phyloP scores from a whole-genome alignment of 2,113 vertebrate species.

The Hystrix cristata region DNA sequence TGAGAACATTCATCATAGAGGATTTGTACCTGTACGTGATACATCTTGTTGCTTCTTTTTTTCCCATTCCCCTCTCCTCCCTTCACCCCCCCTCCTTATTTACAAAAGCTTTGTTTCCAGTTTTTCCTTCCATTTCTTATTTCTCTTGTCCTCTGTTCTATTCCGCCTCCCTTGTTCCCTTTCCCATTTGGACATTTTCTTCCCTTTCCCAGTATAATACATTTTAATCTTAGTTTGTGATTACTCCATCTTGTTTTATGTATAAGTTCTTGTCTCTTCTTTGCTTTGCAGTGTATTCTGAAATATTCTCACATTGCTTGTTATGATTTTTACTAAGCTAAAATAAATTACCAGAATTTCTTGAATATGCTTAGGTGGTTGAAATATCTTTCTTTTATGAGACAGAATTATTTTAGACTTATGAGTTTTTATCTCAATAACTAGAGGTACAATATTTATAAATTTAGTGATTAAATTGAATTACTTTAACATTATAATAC shows the following conservation, averaged over 20 bases:
- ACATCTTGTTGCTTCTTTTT: no score
- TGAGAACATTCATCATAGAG: no score
- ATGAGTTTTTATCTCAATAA: slow-evolving; percentile 17
- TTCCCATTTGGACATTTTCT: no score
- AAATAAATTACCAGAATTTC: not conserved
- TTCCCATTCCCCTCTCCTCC: no score
- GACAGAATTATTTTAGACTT: not conserved
- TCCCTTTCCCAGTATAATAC: no score
- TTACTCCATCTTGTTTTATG: not conserved
- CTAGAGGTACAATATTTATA: not conserved
- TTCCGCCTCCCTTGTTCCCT: no score
- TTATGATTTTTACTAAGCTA: not conserved
- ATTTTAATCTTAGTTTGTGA: not conserved
- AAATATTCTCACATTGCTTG: not conserved
- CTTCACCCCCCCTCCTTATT: no score
- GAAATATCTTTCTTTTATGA: not conserved
- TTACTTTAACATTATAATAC: not conserved
- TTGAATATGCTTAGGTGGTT: not conserved
- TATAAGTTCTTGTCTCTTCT: not conserved
- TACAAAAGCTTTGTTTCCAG: no score
- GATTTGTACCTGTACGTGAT: no score
- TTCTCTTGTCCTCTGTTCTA: no score
- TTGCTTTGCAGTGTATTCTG: not conserved
- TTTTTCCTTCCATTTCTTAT: no score
- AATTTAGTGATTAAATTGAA: not conserved